phyloP scores from a whole-genome alignment of 2,888 invertebrate genomes.

The Uloborus plumipes region DNA sequence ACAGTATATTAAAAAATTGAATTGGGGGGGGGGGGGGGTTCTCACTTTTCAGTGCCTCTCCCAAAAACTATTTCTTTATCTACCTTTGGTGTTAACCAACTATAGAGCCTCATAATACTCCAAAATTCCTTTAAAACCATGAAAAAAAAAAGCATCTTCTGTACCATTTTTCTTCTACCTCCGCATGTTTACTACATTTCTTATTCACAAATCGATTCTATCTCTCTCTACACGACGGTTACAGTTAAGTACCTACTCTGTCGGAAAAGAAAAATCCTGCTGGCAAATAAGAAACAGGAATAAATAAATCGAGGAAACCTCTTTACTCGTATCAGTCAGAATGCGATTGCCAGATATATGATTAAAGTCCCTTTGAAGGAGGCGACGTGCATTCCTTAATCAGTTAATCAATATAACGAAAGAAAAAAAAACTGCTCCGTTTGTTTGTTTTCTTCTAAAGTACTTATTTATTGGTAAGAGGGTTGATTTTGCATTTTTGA shows the following conservation, averaged over 20 bases:
- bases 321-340: conserved; percentile 49
- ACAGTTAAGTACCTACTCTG: conserved; percentile 29
- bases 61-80: too few species aligned
- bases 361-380: conserved; percentile 53
- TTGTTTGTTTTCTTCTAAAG: conserved; percentile 52
- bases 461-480: conserved; percentile 49
- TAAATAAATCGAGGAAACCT: conserved; percentile 49
- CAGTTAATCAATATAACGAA: conserved; percentile 61
- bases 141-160: neutral
- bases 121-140: conserved; percentile 2
- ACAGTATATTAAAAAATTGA: too few species aligned
- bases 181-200: conserved; percentile 37
- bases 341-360: conserved; percentile 59
- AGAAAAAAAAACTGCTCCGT: conserved; percentile 18
- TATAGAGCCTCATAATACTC: neutral
- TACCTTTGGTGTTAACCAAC: too few species aligned
- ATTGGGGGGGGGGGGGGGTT: too few species aligned
- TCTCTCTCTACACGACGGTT: conserved; percentile 9
- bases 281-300: conserved; percentile 15
- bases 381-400: conserved; percentile 31
- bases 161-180: conserved; percentile 29
- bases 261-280: conserved; percentile 10
- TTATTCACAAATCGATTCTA: conserved; percentile 40
- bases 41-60: too few species aligned
- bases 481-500: conserved; percentile 43